A percentile compares a stretch with the other conserved stretches of the same genome.
Evolutionary conservation across 2,113 vertebrate species (phyloP).

Genomic region (Brevimyrus niger): DNA sequence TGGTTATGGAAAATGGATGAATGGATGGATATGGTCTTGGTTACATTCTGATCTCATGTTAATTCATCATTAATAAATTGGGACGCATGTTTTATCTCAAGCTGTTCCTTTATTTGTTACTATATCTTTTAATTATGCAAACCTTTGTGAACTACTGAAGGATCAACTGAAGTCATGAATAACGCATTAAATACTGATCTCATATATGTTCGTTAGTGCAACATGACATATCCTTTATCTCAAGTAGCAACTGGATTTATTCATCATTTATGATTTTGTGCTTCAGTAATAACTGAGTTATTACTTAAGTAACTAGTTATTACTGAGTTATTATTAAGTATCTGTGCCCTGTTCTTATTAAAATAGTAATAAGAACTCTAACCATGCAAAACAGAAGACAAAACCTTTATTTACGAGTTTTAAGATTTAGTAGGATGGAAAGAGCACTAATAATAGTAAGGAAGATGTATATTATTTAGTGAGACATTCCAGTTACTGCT

Average conservation of each 20-base stretch:
- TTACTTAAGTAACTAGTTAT: not conserved
- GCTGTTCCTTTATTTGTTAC: not conserved
- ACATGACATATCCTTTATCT: not conserved
- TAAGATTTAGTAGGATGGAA: not conserved
- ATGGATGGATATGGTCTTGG: not conserved
- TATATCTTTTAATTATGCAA: not conserved
- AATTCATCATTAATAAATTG: not conserved
- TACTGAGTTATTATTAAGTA: not conserved
- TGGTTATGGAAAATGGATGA: not conserved
- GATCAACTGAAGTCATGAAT: not conserved
- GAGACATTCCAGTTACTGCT: not conserved
- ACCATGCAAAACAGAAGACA: not conserved
- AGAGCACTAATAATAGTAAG: not conserved
- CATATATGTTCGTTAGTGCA: not conserved
- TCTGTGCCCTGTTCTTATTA: not conserved
- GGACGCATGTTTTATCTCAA: not conserved
- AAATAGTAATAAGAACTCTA: not conserved
- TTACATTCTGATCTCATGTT: not conserved
- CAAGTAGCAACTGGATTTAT: not conserved
- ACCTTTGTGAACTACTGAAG: not conserved
- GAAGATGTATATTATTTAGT: not conserved
- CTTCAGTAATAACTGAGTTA: not conserved
- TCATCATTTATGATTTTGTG: not conserved
- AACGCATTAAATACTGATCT: not conserved
- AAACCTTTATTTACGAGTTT: not conserved